Evolutionary conservation across 2,888 invertebrate species (phyloP), one percentile per base, ranked within the genome.

Genomic region (Catocala sponsa): DNA sequence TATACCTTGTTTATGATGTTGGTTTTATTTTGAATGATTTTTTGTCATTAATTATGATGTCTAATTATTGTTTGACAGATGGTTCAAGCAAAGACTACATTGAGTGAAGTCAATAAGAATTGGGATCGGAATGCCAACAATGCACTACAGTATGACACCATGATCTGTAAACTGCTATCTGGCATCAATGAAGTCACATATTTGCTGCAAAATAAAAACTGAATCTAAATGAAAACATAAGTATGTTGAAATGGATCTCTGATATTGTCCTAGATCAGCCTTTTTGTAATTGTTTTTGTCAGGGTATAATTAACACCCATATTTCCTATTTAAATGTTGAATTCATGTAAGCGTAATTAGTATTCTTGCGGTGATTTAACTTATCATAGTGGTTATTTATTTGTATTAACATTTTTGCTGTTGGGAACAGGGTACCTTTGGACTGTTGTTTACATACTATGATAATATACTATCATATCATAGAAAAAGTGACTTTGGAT

Each of bases 111-210:
- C 47, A 89, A 87, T 68, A 80, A 84, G 63, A 86, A 83, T 61
- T 86, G 83, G 83, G 55, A 73, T 13, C 70, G 78, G 1, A 70
- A 77, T 15, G 78, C 80, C 35, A 80, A 72, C 55, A 78, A 74
- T 55, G 76, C 83, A 6, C 64, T 90, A 25, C 79, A 83, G 35
- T 93, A 92, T 70, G 87, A 89, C 55, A 83, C 82, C 13, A 78
- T 91, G 2, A 80, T 93, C 32, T 90, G 84, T 61, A 92, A 91
- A 71, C 68, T 94, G 11, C 81, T 92, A 0, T 77, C 87, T 1
- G 87, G 86, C 4, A 87, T 92, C 12, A 92, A 93, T 78, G 94
- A 91, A 74, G 88, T 91, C 1, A 85, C 88, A 65, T 92, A 89
- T 63, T 81, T 92, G 59, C 76, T 91, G 46, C 87, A 89, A 56